Conservation (phyloP, 2,888 invertebrate species). For the Iselma pallidipennis region DNA sequence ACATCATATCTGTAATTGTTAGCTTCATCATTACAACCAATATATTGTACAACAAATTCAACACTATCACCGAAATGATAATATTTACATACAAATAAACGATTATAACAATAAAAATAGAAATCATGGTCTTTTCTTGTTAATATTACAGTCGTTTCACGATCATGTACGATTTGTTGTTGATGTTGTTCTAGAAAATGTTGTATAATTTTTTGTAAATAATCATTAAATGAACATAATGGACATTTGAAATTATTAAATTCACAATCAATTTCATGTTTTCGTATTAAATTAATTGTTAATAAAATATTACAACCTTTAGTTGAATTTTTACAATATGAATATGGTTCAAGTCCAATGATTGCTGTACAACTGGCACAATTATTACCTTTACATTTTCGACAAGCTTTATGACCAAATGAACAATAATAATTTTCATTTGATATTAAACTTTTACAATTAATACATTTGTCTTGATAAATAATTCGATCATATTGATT, state of each 20-base stretch:
- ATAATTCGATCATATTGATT: slow-evolving; percentile 24
- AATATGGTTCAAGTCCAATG: slow-evolving; percentile 33
- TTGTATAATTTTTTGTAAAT: slow-evolving; percentile 27
- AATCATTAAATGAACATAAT: slow-evolving; percentile 31
- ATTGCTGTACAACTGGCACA: slow-evolving; percentile 38
- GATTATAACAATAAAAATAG: slow-evolving; percentile 37
- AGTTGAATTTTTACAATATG: slow-evolving; percentile 38
- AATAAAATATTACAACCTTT: slow-evolving; percentile 40
- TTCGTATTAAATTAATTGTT: slow-evolving; percentile 25
- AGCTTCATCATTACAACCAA: slow-evolving; percentile 40
- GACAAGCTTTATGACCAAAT: slow-evolving; percentile 39
- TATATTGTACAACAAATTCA: slow-evolving; percentile 40
- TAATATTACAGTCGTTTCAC: slow-evolving; percentile 32
- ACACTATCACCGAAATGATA: slow-evolving; percentile 40
- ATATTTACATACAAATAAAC: slow-evolving; percentile 42
- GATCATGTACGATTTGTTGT: slow-evolving; percentile 26
- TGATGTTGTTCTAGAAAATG: slow-evolving; percentile 38
- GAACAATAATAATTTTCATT: slow-evolving; percentile 33
- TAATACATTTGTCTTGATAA: slow-evolving; percentile 24
- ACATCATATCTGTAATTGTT: slow-evolving; percentile 37
- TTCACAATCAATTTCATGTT: slow-evolving; percentile 41
- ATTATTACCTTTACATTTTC: slow-evolving; percentile 36
- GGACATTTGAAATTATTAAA: slow-evolving; percentile 41
- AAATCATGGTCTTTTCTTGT: slow-evolving; percentile 35
- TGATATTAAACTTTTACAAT: slow-evolving; percentile 25